Base-by-base conservation (phyloP, 2,113 vertebrate species). In the Coregonus clupeaformis region DNA sequence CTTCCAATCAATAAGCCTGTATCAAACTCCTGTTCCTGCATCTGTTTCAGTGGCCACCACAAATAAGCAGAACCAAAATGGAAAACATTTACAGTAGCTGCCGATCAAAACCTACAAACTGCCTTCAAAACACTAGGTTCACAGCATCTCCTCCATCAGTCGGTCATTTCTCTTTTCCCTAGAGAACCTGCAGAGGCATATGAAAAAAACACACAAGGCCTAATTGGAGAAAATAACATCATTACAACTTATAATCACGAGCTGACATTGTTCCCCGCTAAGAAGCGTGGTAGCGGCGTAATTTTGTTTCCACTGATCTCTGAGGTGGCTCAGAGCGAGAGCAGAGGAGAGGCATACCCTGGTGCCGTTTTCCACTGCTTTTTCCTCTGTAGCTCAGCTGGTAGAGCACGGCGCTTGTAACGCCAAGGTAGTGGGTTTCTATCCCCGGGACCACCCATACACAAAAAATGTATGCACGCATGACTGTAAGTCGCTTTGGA, bases 271-370 rank as follows among this genome's bases (percentile, higher is more conserved):
- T 89, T 91, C 90, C 88, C 47, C 52, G 68, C 77, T 90, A 90
- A 91, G 74, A 89, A 92, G 78, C 84, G 80, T 66, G 90, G 79
- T 82, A 90, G 83, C 77, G 25, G 52, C 85, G 74, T 90, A 91
- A 93, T 82, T 87, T 88, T 87, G 83, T 90, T 93, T 90, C 86
- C 82, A 82, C 83, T 87, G 88, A 85, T 84, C 84, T 92, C 83
- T 73, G 85, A 91, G 86, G 85, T 89, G 86, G 87, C 2, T 25
- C 75, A 86, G 85, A 74, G 77, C 77, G 76, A 72, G 85, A 74
- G 90, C n/a, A 29, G 36, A 68, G n/a, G 32, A 5, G 32, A 67
- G 6, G 11, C 30, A 87, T 90, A 84, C 16, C 20, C 29, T 13
- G 30, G 30, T 20, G 55, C 1, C 78, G 82, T 82, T 73, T 83